Percentiles rank a stretch among this genome's conserved stretches.
Conservation (phyloP, 2,797 vertebrate species). For the Sciurus carolinensis region DNA sequence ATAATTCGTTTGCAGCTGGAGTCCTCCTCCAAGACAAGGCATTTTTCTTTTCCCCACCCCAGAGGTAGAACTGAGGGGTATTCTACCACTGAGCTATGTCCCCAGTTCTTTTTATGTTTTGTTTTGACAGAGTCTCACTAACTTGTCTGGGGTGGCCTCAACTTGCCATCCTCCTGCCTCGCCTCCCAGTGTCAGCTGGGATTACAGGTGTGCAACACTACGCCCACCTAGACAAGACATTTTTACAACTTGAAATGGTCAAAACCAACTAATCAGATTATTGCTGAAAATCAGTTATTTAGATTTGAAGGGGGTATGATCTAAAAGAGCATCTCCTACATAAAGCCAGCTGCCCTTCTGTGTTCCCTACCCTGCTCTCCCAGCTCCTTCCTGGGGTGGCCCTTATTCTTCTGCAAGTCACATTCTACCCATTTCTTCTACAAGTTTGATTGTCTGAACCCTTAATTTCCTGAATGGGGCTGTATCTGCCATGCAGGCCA, state of each 20-base stretch:
- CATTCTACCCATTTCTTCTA: not conserved
- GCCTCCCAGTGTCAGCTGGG: too few species aligned
- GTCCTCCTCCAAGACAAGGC: not conserved
- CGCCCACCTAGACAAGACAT: not conserved
- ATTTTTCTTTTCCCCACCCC: not conserved
- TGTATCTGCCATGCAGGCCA: not conserved
- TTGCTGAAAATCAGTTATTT: not conserved
- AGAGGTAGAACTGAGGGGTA: too few species aligned
- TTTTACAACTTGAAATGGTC: conserved; percentile 38
- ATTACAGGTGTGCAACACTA: too few species aligned
- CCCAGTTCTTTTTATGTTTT: too few species aligned
- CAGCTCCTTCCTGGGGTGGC: not conserved
- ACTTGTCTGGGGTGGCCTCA: too few species aligned
- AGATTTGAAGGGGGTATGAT: not conserved
- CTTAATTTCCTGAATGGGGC: not conserved
- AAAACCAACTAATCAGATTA: not conserved
- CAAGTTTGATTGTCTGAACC: not conserved
- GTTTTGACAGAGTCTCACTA: too few species aligned
- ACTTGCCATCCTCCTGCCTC: too few species aligned
- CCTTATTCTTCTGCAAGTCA: not conserved
- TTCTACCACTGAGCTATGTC: too few species aligned
- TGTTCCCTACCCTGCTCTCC: not conserved
- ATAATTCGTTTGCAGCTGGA: not conserved
- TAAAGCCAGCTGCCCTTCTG: not conserved
- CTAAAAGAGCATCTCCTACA: not conserved